These are phyloP conservation scores for Delichon dasypus DNA, from an alignment of 2,797 vertebrate genomes.

Conservation along the genomic window DNA sequence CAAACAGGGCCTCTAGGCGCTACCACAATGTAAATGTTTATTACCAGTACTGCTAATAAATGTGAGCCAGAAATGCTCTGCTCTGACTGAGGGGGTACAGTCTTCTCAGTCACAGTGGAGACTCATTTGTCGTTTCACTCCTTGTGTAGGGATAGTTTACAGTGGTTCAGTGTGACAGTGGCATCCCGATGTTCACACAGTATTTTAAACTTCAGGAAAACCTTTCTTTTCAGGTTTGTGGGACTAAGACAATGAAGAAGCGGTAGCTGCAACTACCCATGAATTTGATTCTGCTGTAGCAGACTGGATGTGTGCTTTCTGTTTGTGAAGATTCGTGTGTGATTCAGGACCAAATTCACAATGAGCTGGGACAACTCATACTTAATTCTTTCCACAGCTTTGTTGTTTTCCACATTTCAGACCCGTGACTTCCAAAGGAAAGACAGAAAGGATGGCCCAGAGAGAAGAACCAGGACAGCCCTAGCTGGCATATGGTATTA, in stretches of 20 bases:
- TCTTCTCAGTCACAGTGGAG: neutral
- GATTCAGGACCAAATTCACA: neutral
- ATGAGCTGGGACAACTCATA: neutral
- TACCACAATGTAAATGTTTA: conserved; percentile 38
- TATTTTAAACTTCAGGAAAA: neutral
- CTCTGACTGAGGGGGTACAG: neutral
- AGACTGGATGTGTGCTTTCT: neutral
- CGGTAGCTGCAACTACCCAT: neutral
- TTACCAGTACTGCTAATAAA: conserved; percentile 8
- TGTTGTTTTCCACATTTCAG: neutral
- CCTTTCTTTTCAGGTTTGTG: neutral
- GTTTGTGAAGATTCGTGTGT: neutral
- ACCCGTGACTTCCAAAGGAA: neutral
- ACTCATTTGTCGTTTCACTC: neutral
- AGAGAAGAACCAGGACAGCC: neutral
- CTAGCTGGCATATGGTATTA: neutral
- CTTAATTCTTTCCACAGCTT: neutral
- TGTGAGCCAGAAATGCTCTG: neutral
- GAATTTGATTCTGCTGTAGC: neutral
- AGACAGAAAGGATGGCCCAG: neutral
- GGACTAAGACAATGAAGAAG: neutral
- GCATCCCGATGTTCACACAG: neutral
- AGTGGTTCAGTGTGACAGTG: neutral
- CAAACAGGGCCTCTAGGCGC: neutral
- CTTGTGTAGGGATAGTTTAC: neutral